These are phyloP conservation scores for Argya squamiceps DNA, from an alignment of 2,797 vertebrate genomes.

Conservation along the genomic window DNA sequence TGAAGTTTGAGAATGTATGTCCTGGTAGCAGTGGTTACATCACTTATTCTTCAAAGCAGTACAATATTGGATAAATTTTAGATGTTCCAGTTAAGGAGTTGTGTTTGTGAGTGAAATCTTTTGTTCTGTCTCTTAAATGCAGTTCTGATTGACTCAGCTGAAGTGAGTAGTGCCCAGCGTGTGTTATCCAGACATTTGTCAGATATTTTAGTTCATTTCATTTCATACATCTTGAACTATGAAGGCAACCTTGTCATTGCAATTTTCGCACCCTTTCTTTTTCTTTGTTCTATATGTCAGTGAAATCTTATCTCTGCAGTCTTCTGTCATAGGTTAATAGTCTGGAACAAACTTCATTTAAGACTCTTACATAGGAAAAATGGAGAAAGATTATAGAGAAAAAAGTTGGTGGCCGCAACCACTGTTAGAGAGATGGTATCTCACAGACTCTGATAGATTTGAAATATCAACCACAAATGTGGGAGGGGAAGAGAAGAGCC, in stretches of 20 bases:
- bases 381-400: constrained; percentile 23
- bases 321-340: constrained; percentile 79
- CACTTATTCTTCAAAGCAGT: not conserved
- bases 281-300: constrained; percentile 76
- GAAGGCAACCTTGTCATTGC: constrained; percentile 79
- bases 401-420: constrained; percentile 51
- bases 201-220: constrained; percentile 73
- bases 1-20: not conserved
- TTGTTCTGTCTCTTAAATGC: not conserved
- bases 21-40: not conserved
- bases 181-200: constrained; percentile 66
- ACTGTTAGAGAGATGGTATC: not conserved
- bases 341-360: constrained; percentile 79
- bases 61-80: not conserved
- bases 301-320: constrained; percentile 77
- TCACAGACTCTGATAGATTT: not conserved
- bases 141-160: constrained; percentile 2
- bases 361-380: constrained; percentile 65
- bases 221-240: constrained; percentile 68
- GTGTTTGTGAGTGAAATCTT: not conserved
- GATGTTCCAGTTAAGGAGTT: not conserved
- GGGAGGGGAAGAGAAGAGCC: not conserved
- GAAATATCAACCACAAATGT: not conserved
- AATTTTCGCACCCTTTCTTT: constrained; percentile 75
- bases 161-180: constrained; percentile 28